These are phyloP conservation scores for Pseudocheirus occidentalis DNA, from an alignment of 2,797 vertebrate species.

Conservation along the genomic window DNA sequence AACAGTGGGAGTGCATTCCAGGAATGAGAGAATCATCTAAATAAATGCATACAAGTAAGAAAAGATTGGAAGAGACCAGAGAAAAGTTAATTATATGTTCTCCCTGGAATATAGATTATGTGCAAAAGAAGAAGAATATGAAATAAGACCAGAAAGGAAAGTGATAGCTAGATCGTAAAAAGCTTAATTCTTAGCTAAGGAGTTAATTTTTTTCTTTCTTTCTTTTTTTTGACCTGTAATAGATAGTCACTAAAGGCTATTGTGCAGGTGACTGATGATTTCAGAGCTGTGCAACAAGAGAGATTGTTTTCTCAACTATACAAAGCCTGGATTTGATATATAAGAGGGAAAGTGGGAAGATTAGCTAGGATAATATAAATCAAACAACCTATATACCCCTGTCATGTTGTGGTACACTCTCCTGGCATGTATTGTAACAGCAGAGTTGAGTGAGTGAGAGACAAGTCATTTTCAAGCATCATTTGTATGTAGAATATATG, in stretches of 20 bases:
- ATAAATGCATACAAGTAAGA: background rate
- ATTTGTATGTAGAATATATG: background rate
- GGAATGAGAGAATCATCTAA: background rate
- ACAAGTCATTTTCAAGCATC: background rate
- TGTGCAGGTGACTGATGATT: background rate
- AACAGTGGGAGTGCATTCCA: background rate
- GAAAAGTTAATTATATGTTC: background rate
- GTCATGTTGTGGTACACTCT: background rate
- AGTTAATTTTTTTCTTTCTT: background rate
- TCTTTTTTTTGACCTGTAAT: background rate
- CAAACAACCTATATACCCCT: background rate
- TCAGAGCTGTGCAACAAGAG: background rate
- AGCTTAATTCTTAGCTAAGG: background rate
- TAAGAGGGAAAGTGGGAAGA: background rate
- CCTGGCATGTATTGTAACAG: background rate
- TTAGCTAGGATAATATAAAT: background rate
- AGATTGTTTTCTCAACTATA: background rate
- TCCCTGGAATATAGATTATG: background rate
- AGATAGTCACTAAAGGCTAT: background rate
- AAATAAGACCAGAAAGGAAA: background rate
- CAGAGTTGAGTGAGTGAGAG: background rate
- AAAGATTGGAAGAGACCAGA: background rate
- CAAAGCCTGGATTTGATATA: background rate
- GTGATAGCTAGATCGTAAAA: background rate
- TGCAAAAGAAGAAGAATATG: background rate